Evolutionary conservation across 2,888 invertebrate species (phyloP).

Genomic region (Sipha maydis): DNA sequence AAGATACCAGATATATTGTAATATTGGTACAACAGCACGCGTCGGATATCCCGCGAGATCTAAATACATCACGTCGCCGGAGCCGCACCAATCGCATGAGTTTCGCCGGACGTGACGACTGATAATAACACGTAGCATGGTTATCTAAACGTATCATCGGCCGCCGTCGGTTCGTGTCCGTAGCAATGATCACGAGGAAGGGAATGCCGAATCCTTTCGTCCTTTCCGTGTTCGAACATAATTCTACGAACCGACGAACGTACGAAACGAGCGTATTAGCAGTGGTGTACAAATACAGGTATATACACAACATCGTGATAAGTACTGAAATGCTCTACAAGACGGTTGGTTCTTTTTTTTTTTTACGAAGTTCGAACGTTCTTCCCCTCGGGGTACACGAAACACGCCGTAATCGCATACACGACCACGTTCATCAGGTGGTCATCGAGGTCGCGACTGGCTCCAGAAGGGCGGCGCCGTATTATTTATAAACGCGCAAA

Average conservation of each 20-base stretch:
- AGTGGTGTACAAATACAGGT: no score
- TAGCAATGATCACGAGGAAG: no score
- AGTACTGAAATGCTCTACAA: no score
- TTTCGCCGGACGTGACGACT: not conserved
- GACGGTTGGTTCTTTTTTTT: no score
- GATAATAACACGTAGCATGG: not conserved
- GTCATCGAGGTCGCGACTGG: not conserved
- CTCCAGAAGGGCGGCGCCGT: not conserved
- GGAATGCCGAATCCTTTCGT: not conserved
- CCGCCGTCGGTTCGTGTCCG: not conserved
- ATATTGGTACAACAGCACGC: not conserved
- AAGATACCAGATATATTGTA: not conserved
- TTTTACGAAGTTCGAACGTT: no score
- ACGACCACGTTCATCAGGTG: no score
- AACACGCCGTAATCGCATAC: no score
- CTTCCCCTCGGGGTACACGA: no score
- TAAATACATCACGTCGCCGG: not conserved
- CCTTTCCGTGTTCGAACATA: not conserved
- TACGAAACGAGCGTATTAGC: no score
- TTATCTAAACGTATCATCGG: not conserved
- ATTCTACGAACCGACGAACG: not conserved
- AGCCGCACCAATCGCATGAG: not conserved
- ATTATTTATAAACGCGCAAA: not conserved
- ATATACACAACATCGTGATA: no score
- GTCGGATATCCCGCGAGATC: not conserved